A percentile compares a stretch with the other conserved stretches of the same genome.
Evolutionary conservation across 2,888 invertebrate species (phyloP).

Genomic region (Podotricha telesiphe): DNA sequence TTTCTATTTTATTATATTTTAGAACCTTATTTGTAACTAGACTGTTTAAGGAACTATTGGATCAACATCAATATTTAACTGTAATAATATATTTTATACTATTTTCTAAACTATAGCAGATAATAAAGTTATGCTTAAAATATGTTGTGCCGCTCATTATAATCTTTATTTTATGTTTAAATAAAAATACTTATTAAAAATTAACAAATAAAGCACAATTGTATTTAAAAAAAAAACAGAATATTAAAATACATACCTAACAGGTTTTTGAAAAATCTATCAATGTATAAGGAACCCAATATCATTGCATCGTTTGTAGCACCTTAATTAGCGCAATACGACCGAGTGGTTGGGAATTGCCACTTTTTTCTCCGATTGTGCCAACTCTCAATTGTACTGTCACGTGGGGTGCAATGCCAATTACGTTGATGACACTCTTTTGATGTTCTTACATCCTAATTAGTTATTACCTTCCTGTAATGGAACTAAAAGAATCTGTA

Average conservation of each 20-base stretch:
- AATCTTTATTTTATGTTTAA: too few species aligned
- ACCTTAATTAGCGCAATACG: constrained; percentile 69
- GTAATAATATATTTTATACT: too few species aligned
- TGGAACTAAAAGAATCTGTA: constrained; percentile 18
- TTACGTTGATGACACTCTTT: constrained; percentile 52
- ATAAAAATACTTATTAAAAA: not conserved
- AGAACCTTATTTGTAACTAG: too few species aligned
- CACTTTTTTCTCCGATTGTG: constrained; percentile 60
- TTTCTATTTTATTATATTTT: too few species aligned
- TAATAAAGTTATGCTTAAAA: too few species aligned
- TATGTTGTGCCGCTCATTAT: too few species aligned
- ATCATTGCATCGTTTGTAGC: constrained; percentile 54
- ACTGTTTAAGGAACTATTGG: too few species aligned
- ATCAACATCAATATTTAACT: too few species aligned
- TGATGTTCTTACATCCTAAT: constrained; percentile 51
- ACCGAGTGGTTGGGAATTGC: constrained; percentile 65
- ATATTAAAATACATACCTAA: not conserved
- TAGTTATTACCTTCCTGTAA: constrained; percentile 44
- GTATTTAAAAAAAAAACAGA: too few species aligned
- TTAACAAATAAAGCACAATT: not conserved
- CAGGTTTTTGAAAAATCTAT: constrained; percentile 5
- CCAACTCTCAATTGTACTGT: constrained; percentile 51
- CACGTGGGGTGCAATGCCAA: constrained; percentile 60
- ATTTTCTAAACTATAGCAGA: too few species aligned
- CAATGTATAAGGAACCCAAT: constrained; percentile 47